Evolutionary conservation across 2,797 vertebrate species (phyloP).

Genomic region (Erpetoichthys calabaricus): DNA sequence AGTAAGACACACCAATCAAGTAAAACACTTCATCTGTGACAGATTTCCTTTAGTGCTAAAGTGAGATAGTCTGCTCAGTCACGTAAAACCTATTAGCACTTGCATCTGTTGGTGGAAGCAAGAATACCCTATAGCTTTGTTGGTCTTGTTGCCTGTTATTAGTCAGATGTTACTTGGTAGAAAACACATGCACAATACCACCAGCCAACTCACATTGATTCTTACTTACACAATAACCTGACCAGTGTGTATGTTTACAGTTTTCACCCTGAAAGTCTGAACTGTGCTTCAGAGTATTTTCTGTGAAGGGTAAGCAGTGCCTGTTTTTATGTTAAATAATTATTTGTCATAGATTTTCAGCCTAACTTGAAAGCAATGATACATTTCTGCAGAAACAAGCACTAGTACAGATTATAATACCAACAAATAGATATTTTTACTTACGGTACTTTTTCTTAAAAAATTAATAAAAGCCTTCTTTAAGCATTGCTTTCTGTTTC

Average conservation of each 20-base stretch:
- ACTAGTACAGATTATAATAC: too few relatives aligned
- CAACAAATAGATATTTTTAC: too few relatives aligned
- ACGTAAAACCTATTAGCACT: conserved; percentile 43
- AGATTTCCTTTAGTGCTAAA: conserved; percentile 42
- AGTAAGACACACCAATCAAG: conserved; percentile 29
- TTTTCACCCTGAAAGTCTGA: neutral
- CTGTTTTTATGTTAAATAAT: too few relatives aligned
- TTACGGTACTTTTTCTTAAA: too few relatives aligned
- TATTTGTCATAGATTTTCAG: too few relatives aligned
- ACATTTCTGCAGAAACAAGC: too few relatives aligned
- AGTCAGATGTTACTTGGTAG: conserved; percentile 12
- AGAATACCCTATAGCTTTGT: conserved; percentile 11
- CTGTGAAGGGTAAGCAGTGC: too few relatives aligned
- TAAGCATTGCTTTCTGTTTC: too few relatives aligned
- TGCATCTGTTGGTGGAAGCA: conserved; percentile 20
- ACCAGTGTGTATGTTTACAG: neutral
- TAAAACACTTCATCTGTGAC: conserved; percentile 43
- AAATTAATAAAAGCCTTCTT: too few relatives aligned
- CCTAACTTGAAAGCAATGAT: too few relatives aligned
- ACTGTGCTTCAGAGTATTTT: too few relatives aligned
- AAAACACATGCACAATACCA: neutral
- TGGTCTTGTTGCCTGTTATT: conserved; percentile 18
- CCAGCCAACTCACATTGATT: neutral
- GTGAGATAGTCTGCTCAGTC: conserved; percentile 26
- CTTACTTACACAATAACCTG: conserved; percentile 2